Evolutionary conservation across 2,113 vertebrate species (phyloP).

Genomic region (Falcunculus frontatus): DNA sequence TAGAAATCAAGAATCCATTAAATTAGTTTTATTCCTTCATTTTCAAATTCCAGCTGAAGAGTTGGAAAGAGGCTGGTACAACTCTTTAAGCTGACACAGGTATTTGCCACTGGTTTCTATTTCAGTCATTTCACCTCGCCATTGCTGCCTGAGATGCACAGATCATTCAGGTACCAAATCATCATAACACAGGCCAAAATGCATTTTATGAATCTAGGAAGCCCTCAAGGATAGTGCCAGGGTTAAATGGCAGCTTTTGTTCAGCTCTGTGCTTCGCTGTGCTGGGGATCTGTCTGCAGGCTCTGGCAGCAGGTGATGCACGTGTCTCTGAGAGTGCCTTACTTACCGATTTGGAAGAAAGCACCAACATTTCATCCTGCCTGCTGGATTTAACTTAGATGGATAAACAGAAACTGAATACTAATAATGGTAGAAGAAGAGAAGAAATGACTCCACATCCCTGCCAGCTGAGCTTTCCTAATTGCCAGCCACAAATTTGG

Average conservation of each 20-base stretch:
- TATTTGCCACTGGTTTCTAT: neutral
- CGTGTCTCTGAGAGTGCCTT: rapidly evolving
- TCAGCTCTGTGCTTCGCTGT: neutral
- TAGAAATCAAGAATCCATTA: neutral
- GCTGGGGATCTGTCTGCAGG: neutral
- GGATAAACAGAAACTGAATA: neutral
- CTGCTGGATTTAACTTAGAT: neutral
- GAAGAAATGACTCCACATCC: neutral
- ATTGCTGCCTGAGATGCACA: neutral
- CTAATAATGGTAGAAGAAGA: neutral
- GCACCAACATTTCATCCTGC: neutral
- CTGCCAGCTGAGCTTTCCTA: neutral
- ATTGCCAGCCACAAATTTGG: neutral
- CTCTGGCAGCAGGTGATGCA: neutral
- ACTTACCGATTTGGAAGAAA: neutral
- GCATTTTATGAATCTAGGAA: neutral
- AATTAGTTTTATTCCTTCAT: neutral
- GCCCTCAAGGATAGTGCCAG: neutral
- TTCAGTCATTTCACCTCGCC: neutral
- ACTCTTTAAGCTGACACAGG: neutral
- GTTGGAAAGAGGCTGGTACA: neutral
- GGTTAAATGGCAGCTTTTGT: neutral
- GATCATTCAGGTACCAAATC: neutral
- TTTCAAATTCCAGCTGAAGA: neutral
- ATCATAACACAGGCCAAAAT: neutral